Evolutionary conservation across 2,113 vertebrate genomes (phyloP).

Genomic region (Amblyopsis rosae): DNA sequence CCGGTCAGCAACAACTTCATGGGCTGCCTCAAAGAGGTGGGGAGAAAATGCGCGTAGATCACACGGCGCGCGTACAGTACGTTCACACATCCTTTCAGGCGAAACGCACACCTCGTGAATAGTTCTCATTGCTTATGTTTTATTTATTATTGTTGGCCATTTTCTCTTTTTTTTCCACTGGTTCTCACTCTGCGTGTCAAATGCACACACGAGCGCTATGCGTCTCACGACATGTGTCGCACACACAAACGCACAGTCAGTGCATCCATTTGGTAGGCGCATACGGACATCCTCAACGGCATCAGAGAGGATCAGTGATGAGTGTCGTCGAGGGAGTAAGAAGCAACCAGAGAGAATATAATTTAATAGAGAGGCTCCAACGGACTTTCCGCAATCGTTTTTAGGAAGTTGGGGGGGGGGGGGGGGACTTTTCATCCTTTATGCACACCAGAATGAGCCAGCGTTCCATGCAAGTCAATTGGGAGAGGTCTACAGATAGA

Average conservation of each 20-base stretch:
- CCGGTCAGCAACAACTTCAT: slow-evolving; percentile 99
- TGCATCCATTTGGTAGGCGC: slow-evolving; percentile 57
- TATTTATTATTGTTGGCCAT: neutral
- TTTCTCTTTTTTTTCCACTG: neutral
- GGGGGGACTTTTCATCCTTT: too few species aligned
- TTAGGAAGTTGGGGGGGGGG: too few species aligned
- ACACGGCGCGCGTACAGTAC: neutral
- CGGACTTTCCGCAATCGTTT: too few species aligned
- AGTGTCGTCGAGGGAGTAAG: slow-evolving; percentile 67
- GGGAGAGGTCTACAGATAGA: too few species aligned
- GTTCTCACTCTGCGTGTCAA: too few species aligned
- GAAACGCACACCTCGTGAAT: neutral
- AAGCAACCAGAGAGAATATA: too few species aligned
- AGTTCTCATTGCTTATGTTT: neutral
- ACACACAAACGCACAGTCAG: slow-evolving; percentile 19
- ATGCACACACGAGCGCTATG: slow-evolving; percentile 27
- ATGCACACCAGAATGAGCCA: too few species aligned
- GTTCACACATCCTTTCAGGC: neutral
- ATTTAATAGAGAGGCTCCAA: too few species aligned
- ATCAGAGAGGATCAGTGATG: slow-evolving; percentile 76
- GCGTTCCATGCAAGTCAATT: too few species aligned
- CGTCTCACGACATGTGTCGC: slow-evolving; percentile 18
- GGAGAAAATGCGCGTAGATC: slow-evolving; percentile 7
- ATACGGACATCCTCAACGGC: slow-evolving; percentile 40
- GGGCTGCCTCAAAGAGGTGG: slow-evolving; percentile 99